Percentiles rank a stretch among this genome's conserved stretches.
Conservation (phyloP, 2,113 vertebrate species). For the Pterocles burchelli region DNA sequence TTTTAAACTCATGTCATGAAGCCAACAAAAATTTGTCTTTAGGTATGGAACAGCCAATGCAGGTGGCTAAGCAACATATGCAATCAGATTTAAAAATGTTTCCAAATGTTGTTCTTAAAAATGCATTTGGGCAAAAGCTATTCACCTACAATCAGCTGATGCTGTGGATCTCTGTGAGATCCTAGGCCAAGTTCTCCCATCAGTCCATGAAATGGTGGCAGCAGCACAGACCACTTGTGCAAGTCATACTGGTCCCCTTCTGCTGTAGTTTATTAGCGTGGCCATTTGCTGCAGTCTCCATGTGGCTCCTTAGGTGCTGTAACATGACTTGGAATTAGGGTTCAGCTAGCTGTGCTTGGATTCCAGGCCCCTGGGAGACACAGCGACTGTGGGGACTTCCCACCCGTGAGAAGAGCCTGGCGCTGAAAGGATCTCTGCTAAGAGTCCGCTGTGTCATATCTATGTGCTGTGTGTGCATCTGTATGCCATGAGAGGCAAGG, state of each 20-base stretch:
- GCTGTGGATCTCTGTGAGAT: not conserved
- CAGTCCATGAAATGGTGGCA: not conserved
- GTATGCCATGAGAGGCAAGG: not conserved
- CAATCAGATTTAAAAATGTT: not conserved
- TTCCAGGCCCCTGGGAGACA: not conserved
- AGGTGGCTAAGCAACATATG: constrained; percentile 11
- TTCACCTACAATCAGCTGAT: not conserved
- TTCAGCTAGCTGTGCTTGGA: not conserved
- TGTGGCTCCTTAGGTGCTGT: not conserved
- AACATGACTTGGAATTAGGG: not conserved
- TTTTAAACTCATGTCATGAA: constrained; percentile 3
- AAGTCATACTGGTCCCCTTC: not conserved
- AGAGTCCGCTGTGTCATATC: not conserved
- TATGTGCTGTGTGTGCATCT: not conserved
- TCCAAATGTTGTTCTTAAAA: not conserved
- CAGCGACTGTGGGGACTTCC: not conserved
- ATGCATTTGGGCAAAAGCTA: not conserved
- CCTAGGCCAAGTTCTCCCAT: not conserved
- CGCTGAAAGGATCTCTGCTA: not conserved
- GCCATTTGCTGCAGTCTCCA: not conserved
- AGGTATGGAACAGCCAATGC: not conserved
- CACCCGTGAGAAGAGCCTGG: not conserved
- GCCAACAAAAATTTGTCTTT: constrained; percentile 3
- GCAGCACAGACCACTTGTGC: not conserved
- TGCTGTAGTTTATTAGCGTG: not conserved